These are phyloP conservation scores for Leptoclinus maculatus DNA, from an alignment of 2,797 vertebrate species.

Conservation along the genomic window DNA sequence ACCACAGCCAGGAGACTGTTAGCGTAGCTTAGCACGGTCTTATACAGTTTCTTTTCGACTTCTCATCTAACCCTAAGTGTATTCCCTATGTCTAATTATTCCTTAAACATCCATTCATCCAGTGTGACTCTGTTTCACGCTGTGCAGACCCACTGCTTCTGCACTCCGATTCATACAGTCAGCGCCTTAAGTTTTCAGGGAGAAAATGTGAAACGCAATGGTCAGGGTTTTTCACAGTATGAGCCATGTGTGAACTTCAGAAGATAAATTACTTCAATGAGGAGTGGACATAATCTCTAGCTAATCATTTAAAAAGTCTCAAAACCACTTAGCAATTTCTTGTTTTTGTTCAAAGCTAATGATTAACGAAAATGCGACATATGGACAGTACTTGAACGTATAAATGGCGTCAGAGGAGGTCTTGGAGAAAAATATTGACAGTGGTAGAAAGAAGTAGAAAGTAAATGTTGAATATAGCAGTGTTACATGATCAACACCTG, in stretches of 20 bases:
- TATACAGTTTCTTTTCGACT: neutral
- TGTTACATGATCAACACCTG: slow-evolving; percentile 68
- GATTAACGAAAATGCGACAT: neutral
- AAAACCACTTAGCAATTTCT: neutral
- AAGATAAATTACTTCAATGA: slow-evolving; percentile 5
- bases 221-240: slow-evolving; percentile 7
- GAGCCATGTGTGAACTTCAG: slow-evolving; percentile 7
- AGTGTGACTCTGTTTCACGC: neutral
- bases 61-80: neutral
- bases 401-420: neutral
- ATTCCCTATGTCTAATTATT: neutral
- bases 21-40: neutral
- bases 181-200: neutral
- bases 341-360: neutral
- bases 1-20: neutral
- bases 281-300: slow-evolving; percentile 3
- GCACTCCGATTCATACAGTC: neutral
- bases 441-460: slow-evolving; percentile 1
- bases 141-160: slow-evolving; percentile 4
- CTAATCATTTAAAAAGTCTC: slow-evolving; percentile 8
- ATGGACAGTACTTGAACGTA: neutral
- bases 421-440: neutral
- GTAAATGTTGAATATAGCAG: slow-evolving; percentile 29
- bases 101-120: neutral
- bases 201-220: neutral